Conservation (phyloP, 2,113 vertebrate genomes). For the Sclerurus mexicanus region DNA sequence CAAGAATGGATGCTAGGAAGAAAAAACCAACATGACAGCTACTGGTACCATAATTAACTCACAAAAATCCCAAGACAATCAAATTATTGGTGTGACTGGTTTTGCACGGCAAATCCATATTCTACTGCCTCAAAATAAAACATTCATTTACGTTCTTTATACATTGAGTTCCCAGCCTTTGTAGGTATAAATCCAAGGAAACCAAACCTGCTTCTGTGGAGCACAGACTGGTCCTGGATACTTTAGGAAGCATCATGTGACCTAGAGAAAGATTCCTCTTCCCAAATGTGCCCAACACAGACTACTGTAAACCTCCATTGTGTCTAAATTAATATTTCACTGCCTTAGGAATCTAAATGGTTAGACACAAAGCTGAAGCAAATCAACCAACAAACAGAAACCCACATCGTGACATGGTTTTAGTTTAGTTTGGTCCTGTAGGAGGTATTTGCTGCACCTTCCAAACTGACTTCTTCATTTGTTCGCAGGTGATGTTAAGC, state of each 20-base stretch:
- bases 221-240: background rate
- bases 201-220: background rate
- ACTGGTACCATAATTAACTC: background rate
- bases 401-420: background rate
- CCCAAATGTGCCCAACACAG: background rate
- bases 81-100: background rate
- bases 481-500: background rate
- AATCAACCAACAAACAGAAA: background rate
- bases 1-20: background rate
- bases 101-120: background rate
- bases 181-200: background rate
- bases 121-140: background rate
- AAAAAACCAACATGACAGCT: background rate
- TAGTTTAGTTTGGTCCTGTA: conserved; percentile 1
- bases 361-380: conserved; percentile 19
- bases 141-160: background rate
- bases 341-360: background rate
- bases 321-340: background rate
- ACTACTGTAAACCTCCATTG: background rate
- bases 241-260: background rate
- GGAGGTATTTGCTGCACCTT: conserved; percentile 39
- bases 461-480: background rate
- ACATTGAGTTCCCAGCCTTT: background rate
- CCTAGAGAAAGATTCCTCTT: background rate
- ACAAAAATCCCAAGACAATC: background rate